These are phyloP conservation scores for Macrotis lagotis DNA, from an alignment of 2,113 vertebrate species.

Conservation along the genomic window DNA sequence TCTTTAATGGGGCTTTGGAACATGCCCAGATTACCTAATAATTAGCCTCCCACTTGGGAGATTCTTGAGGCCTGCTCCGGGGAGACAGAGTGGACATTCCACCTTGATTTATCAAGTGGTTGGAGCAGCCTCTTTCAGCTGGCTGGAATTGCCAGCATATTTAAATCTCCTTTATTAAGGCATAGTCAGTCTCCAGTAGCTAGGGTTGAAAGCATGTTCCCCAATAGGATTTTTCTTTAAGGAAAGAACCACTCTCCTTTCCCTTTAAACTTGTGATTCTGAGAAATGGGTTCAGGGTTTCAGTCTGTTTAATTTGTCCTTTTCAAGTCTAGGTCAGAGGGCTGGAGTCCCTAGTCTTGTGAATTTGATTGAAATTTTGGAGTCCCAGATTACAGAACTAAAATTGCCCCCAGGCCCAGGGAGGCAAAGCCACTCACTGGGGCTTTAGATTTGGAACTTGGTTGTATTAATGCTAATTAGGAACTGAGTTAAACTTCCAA, in stretches of 20 bases:
- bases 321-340: background rate
- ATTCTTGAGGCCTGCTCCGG: background rate
- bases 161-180: background rate
- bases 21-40: background rate
- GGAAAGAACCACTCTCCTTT: background rate
- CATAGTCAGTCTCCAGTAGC: background rate
- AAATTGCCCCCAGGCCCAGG: background rate
- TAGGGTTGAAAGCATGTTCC: background rate
- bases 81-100: background rate
- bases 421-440: background rate
- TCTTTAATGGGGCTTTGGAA: background rate
- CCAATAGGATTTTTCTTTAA: background rate
- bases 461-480: background rate
- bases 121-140: background rate
- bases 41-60: background rate
- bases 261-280: background rate
- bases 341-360: background rate
- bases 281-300: background rate
- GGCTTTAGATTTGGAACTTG: background rate
- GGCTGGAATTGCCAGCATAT: background rate
- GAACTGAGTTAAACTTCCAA: background rate
- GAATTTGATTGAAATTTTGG: background rate
- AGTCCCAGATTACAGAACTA: background rate
- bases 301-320: background rate
- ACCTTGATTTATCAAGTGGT: background rate